phyloP scores from a whole-genome alignment of 2,888 invertebrate genomes.

The Zeuzera pyrina region DNA sequence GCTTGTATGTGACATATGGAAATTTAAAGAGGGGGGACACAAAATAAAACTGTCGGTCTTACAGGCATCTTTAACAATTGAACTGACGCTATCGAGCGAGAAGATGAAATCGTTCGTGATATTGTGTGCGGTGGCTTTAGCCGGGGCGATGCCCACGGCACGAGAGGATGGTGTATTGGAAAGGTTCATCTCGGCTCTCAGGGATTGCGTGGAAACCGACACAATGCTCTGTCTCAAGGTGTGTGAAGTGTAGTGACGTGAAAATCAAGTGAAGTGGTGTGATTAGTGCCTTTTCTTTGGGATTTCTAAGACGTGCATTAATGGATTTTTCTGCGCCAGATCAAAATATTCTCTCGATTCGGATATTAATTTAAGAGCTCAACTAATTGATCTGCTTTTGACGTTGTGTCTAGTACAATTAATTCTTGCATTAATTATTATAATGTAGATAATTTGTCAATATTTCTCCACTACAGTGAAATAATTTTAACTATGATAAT shows the following conservation, averaged over 20 bases:
- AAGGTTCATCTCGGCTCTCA: constrained; percentile 59
- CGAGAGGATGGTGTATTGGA: constrained; percentile 54
- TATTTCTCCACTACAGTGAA: no score
- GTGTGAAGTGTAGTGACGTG: constrained; percentile 61
- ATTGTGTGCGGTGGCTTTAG: constrained; percentile 41
- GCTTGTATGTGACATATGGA: constrained; percentile 55
- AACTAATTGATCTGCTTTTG: no score
- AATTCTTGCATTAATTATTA: no score
- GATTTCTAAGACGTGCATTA: no score
- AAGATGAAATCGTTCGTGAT: constrained; percentile 57
- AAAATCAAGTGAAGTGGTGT: constrained; percentile 29
- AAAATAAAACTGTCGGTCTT: constrained; percentile 58
- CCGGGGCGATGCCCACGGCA: constrained; percentile 47
- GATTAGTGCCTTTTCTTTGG: no score
- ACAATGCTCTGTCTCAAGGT: constrained; percentile 83
- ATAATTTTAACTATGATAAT: no score
- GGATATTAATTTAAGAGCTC: no score
- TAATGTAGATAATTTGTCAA: no score
- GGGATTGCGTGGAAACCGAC: constrained; percentile 80
- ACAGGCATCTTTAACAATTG: constrained; percentile 54
- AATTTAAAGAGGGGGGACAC: constrained; percentile 39
- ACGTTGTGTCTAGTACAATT: no score
- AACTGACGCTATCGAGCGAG: constrained; percentile 30
- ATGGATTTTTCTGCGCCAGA: no score
- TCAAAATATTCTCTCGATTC: no score